phyloP scores from a whole-genome alignment of 2,113 vertebrate genomes.

The Dromiciops gliroides region DNA sequence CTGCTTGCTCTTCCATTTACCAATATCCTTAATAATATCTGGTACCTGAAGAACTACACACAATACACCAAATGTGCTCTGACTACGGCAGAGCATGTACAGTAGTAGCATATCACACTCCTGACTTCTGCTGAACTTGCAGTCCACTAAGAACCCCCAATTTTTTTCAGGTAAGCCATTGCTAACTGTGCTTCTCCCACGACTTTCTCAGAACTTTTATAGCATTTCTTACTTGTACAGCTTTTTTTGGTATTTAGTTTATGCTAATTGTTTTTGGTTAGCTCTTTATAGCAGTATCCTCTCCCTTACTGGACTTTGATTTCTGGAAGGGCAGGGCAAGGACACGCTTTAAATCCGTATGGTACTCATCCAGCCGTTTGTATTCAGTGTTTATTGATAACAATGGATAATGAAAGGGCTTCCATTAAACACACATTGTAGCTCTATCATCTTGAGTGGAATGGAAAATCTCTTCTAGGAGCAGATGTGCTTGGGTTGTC shows the following conservation, averaged over 20 bases:
- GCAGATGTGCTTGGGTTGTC: not conserved
- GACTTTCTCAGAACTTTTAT: not conserved
- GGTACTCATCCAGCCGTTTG: not conserved
- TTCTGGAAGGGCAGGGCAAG: not conserved
- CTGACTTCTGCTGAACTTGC: not conserved
- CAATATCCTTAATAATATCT: not conserved
- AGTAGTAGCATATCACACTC: not conserved
- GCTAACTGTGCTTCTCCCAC: not conserved
- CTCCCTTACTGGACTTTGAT: not conserved
- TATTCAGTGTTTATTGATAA: not conserved
- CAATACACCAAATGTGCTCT: not conserved
- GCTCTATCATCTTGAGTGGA: not conserved
- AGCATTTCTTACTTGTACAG: not conserved
- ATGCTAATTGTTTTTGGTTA: not conserved
- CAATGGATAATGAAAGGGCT: not conserved
- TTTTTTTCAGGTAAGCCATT: not conserved
- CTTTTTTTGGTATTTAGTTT: not conserved
- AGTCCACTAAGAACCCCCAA: not conserved
- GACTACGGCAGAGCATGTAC: not conserved
- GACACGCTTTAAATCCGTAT: not conserved
- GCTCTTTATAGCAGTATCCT: not conserved
- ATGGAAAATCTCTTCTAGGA: conserved; percentile 23
- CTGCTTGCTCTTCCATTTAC: not conserved
- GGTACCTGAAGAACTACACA: not conserved
- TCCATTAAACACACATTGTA: not conserved